phyloP scores from a whole-genome alignment of 2,797 vertebrate species.

The Anniella stebbinsi region DNA sequence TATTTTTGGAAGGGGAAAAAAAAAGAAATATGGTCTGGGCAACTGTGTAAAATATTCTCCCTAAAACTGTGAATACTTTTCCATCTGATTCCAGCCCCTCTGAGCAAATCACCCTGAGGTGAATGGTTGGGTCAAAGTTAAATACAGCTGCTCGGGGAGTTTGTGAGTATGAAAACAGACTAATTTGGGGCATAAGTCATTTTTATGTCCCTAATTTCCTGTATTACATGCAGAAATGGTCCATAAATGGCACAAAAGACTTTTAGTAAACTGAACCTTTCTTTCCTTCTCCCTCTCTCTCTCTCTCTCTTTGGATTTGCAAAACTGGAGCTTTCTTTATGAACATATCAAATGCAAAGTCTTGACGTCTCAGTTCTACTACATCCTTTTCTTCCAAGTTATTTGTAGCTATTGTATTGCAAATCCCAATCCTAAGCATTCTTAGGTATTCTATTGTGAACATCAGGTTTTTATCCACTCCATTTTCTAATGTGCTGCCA shows the following conservation, averaged over 20 bases:
- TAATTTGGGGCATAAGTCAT: constrained; percentile 76
- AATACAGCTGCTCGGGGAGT: constrained; percentile 70
- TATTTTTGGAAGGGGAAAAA: constrained; percentile 17
- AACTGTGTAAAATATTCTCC: constrained; percentile 56
- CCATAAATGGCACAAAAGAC: constrained; percentile 69
- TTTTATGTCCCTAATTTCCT: constrained; percentile 75
- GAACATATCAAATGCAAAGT: constrained; percentile 54
- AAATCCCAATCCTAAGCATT: constrained; percentile 47
- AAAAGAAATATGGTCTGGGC: constrained; percentile 27
- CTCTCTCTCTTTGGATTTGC: constrained; percentile 34
- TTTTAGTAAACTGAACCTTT: constrained; percentile 61
- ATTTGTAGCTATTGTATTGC: constrained; percentile 37
- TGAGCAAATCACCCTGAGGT: constrained; percentile 73
- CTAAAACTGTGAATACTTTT: constrained; percentile 55
- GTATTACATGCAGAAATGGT: constrained; percentile 71
- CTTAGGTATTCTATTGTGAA: constrained; percentile 70
- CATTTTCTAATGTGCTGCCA: constrained; percentile 55
- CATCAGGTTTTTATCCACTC: constrained; percentile 59
- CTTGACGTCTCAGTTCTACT: constrained; percentile 39
- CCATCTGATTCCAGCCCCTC: constrained; percentile 53
- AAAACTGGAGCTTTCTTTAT: constrained; percentile 60
- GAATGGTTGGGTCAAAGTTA: constrained; percentile 74
- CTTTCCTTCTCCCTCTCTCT: constrained; percentile 30
- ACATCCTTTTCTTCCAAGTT: constrained; percentile 9
- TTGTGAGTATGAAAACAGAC: constrained; percentile 71